Conservation (phyloP, 2,797 vertebrate genomes). For the Pogonophryne albipinna region DNA sequence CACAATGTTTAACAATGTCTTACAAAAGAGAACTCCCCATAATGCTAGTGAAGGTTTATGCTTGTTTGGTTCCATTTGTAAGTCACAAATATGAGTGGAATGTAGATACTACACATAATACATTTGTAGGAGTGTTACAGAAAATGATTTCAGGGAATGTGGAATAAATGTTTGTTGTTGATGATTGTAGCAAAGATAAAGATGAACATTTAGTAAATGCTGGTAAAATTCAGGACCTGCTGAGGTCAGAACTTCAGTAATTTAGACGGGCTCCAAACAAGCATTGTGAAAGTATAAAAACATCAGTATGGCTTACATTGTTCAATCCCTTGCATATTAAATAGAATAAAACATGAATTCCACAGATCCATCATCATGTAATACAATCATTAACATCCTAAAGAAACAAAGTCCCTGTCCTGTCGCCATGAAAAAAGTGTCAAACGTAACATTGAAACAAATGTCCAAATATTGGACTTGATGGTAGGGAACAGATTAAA, state of each 20-base stretch:
- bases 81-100: slow-evolving; percentile 4
- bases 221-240: slow-evolving; percentile 15
- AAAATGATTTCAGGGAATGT: neutral
- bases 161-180: neutral
- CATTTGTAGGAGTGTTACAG: neutral
- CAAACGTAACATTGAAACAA: slow-evolving; percentile 35
- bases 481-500: slow-evolving; percentile 17
- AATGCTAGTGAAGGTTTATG: neutral
- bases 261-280: slow-evolving; percentile 43
- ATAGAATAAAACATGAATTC: slow-evolving; percentile 40
- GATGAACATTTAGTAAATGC: slow-evolving; percentile 21
- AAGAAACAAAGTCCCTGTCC: slow-evolving; percentile 14
- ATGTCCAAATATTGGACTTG: slow-evolving; percentile 22
- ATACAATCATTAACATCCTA: slow-evolving; percentile 40
- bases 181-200: neutral
- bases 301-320: slow-evolving; percentile 55
- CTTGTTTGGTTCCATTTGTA: neutral
- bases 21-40: neutral
- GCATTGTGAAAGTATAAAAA: slow-evolving; percentile 27
- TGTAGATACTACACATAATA: neutral
- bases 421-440: neutral
- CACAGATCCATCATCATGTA: slow-evolving; percentile 19
- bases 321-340: slow-evolving; percentile 61
- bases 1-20: neutral
- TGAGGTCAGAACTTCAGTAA: slow-evolving; percentile 26